Evolutionary conservation across 2,888 invertebrate genomes (phyloP), one percentile per base, ranked within the genome.

Genomic region (Drosophila parthenogenetica): DNA sequence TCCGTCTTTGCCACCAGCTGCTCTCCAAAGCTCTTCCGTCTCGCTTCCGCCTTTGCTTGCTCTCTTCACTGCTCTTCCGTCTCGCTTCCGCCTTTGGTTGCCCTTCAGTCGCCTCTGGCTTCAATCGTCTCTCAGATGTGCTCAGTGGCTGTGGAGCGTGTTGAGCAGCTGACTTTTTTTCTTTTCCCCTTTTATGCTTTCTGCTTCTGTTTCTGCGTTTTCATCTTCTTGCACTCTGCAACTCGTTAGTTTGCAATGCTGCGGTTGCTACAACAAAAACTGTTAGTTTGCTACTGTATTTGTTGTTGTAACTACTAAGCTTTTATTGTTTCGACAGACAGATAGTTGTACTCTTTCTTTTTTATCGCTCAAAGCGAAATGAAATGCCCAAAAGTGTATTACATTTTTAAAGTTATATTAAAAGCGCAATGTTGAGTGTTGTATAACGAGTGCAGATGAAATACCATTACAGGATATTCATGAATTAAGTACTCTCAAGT

Each of bases 321-420:
- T 65, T 54, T 68, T 65, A 64, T 61, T 62, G 37, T 62, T 61
- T 45, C 25, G 29, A 16, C 49, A 29, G 50, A 57, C 45, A 66
- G 50, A 13, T 35, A 13, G 29, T 35, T 51, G 51, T 48, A 62
- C 19, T 5, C 22, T 22, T 53, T 54, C n/a, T n/a, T 49, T 51
- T 59, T 68, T 29, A 29, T 8, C 10, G 14, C 29, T 39, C 25
- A 37, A 40, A 40, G 17, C 37, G 25, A 51, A 62, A 64, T 73
- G 40, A 55, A 73, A 62, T 73, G 69, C 59, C 62, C 62, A 63
- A 35, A 48, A 73, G 29, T 62, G 59, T 53, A 39, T 46, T 71
- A 60, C 48, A 48, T 63, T 63, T 53, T 48, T 51, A 10, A 43
- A 54, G 45, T 53, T 63, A 57, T 66, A 66, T 60, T 63, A 53